Evolutionary conservation across 2,113 vertebrate species (phyloP), one percentile per base, ranked within the genome.

Genomic region (Paralichthys olivaceus): DNA sequence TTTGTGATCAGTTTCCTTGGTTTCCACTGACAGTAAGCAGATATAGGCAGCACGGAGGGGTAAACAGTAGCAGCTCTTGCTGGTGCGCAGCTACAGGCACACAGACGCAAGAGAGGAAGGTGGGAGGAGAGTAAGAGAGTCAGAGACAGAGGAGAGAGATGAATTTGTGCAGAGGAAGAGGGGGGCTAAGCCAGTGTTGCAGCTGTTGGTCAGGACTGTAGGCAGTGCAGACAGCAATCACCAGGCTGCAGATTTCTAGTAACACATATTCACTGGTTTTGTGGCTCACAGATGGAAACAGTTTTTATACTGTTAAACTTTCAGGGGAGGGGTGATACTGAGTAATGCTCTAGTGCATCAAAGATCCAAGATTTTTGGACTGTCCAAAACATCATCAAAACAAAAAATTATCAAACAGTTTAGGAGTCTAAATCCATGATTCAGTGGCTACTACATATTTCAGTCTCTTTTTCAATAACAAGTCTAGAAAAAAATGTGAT

Each of bases 11-110:
- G 90, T 91, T 93, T 93, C 84, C 89, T 84, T 90, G 89, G 87
- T 93, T 93, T 92, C 87, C 86, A 93, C 82, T 87, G 91, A 94
- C 81, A 84, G 87, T 91, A 92, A 93, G 90, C 87, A 94, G 92
- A 94, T 91, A 88, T 77, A 83, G 82, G 72, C 68, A 72, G 84
- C 83, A 88, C 62, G 7, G 68, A 84, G 87, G 90, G 79, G 90
- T 91, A 91, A 92, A 93, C 88, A 90, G 75, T 61, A 83, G 81
- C 85, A 74, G 80, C 84, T 86, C 83, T 84, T 59, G 17, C 81
- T 81, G 72, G 78, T 83, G 71, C 80, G 83, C 68, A 61, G 81
- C 79, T 85, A 76, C 81, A 84, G 57, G 80, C 85, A 45, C 71
- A 75, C 53, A 84, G 66, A 83, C 76, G 58, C 60, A 60, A 73